These are phyloP conservation scores for Etheostoma spectabile DNA, from an alignment of 2,113 vertebrate genomes.

Conservation along the genomic window DNA sequence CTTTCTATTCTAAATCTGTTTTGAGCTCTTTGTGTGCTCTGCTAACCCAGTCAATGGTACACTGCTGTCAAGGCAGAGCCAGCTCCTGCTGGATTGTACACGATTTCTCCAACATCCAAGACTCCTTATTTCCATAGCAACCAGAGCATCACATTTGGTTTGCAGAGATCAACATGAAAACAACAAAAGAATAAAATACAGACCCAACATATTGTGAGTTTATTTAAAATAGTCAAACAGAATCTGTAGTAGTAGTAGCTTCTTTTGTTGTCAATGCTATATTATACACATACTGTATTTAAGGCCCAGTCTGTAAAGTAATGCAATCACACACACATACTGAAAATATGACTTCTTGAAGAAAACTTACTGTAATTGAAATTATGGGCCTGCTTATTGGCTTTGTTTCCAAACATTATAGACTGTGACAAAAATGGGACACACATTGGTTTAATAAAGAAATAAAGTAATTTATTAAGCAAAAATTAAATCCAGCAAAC, in stretches of 20 bases:
- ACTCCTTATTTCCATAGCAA: slow-evolving; percentile 48
- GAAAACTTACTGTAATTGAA: background rate
- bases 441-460: no score
- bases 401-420: background rate
- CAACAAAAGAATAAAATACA: slow-evolving; percentile 6
- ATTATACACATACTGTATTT: background rate
- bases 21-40: slow-evolving; percentile 41
- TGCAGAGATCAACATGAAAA: slow-evolving; percentile 8
- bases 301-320: background rate
- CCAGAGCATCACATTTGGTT: slow-evolving; percentile 28
- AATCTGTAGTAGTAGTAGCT: background rate
- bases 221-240: background rate
- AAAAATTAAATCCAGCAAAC: no score
- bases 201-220: background rate
- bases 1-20: slow-evolving; percentile 47
- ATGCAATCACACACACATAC: background rate
- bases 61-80: slow-evolving; percentile 29
- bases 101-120: slow-evolving; percentile 29
- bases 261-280: background rate
- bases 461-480: no score
- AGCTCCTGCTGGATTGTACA: slow-evolving; percentile 26
- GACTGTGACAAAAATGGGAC: no score
- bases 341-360: background rate
- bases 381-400: background rate
- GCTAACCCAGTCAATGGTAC: slow-evolving; percentile 34